Conservation (phyloP, 1,140 invertebrate species). For the Nasonia giraulti region DNA sequence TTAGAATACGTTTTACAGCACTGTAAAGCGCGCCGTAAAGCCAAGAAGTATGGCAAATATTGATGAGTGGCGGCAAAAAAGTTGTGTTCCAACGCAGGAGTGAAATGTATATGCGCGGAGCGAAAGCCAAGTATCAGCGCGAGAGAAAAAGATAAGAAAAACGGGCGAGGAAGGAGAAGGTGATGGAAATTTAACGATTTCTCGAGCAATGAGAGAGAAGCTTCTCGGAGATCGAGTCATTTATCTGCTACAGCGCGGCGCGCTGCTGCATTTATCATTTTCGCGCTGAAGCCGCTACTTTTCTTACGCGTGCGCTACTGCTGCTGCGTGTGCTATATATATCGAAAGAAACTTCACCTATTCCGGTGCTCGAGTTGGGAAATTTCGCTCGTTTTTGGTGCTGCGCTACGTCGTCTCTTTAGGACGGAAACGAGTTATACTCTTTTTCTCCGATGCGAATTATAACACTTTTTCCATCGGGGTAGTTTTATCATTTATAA, state of each 20-base stretch:
- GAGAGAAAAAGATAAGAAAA: not conserved
- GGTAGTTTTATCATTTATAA: too few species aligned
- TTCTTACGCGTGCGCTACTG: not conserved
- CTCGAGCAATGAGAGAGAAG: conserved; percentile 23
- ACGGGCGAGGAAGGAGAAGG: not conserved
- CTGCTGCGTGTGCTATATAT: too few species aligned
- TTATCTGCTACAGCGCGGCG: not conserved
- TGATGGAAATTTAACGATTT: conserved; percentile 43
- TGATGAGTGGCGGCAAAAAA: not conserved
- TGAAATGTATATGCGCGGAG: not conserved
- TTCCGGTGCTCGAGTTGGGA: not conserved
- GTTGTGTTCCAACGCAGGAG: not conserved
- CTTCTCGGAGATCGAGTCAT: conserved; percentile 6
- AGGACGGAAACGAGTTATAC: not conserved
- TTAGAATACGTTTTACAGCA: too few species aligned
- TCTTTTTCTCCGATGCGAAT: not conserved
- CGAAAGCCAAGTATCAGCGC: not conserved
- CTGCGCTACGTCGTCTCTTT: not conserved
- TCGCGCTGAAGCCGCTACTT: not conserved
- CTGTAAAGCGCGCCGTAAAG: too few species aligned
- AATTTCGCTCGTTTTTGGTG: not conserved
- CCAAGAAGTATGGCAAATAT: not conserved
- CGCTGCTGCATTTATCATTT: conserved; percentile 27
- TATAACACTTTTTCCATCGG: too few species aligned
- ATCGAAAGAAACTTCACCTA: not conserved